Evolutionary conservation across 92 coral and sea anemone genomes (phyloP), one percentile per base, ranked within the genome.

Genomic region (Heteractis magnifica): DNA sequence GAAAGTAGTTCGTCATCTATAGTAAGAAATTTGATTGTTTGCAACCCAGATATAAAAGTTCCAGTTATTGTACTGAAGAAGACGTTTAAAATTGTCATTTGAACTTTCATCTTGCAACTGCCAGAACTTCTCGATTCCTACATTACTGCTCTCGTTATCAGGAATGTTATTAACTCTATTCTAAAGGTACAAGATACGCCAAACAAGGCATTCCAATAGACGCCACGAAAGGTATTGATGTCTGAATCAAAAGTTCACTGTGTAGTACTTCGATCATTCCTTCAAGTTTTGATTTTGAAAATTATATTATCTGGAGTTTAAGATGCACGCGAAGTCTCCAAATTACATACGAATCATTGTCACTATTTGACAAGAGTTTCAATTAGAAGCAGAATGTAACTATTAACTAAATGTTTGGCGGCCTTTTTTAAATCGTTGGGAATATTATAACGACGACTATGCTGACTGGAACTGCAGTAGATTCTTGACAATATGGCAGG

Each of bases 381-480:
- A 68, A 68, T 68, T 68, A 68, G 14, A 26, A 10, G 4, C 14
- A 15, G 49, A 49, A 15, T 51, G 56, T 80, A 49, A 16, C 59
- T n/a, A 65, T 10, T 12, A 16, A 64, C 16, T 52, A 51, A 8
- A 20, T 48, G 65, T 71, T 81, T 81, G 84, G 84, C 84, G 84
- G 84, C 77, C 68, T 81, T 81, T 68, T 81, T 79, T 70, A 52
- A 80, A 81, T 68, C 19, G 44, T 65, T 62, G 16, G 71, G 64
- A 77, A 49, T 14, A 13, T 18, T 20, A 49, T 75, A 55, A 49
- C 44, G 20, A 68, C 13, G 73, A 68, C 70, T 18, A 62, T 20
- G 10, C 21, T n/a, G 7, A 2, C 20, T 62, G 8, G 6, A 62
- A 18, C 70, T 34, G 44, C 44, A 53, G 58, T 53, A 4, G 13